phyloP scores from a whole-genome alignment of 2,113 vertebrate species.

The Rhipidura dahli region DNA sequence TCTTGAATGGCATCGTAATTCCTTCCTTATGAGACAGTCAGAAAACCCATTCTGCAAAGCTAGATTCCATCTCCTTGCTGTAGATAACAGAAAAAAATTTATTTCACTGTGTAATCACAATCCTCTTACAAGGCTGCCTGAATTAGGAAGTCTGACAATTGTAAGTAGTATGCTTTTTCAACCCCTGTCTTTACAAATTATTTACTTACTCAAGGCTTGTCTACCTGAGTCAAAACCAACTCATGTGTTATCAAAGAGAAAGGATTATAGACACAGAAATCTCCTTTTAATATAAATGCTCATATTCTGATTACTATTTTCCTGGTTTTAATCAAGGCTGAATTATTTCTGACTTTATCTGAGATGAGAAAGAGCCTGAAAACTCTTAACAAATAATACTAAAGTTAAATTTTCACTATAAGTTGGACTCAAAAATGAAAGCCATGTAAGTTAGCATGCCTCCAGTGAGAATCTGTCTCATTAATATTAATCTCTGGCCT shows the following conservation, averaged over 20 bases:
- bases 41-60: neutral
- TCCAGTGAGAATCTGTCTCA: slow-evolving; percentile 11
- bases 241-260: neutral
- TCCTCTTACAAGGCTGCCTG: neutral
- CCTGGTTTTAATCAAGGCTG: neutral
- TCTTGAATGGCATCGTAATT: neutral
- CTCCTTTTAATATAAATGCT: neutral
- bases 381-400: neutral
- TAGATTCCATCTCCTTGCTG: neutral
- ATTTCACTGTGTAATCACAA: neutral
- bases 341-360: neutral
- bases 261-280: neutral
- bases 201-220: neutral
- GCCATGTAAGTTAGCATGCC: slow-evolving; percentile 21
- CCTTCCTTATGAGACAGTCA: neutral
- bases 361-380: neutral
- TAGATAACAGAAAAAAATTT: slow-evolving; percentile 6
- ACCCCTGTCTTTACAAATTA: neutral
- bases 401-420: neutral
- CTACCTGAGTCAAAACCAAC: neutral
- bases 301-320: neutral
- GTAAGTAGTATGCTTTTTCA: neutral
- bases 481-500: slow-evolving; percentile 58
- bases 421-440: slow-evolving; percentile 24
- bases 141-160: slow-evolving; percentile 23